A percentile compares a stretch with the other conserved stretches of the same genome.
These are phyloP conservation scores for Eriocheir sinensis DNA, from an alignment of 1,140 invertebrate species.

Conservation along the genomic window DNA sequence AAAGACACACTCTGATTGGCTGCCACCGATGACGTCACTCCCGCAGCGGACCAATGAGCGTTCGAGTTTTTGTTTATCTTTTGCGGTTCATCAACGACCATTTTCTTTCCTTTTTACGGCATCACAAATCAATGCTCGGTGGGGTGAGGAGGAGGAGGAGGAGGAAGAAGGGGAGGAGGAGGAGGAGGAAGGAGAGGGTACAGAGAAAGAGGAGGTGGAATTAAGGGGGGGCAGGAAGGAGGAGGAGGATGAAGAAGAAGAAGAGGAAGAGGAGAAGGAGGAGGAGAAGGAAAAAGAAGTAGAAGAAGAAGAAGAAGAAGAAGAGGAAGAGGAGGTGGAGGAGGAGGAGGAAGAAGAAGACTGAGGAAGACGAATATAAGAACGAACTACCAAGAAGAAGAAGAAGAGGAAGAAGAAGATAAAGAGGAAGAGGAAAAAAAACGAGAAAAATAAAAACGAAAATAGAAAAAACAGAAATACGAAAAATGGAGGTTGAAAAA, in stretches of 20 bases:
- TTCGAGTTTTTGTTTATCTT: too few relatives aligned
- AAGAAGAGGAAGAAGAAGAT: not conserved
- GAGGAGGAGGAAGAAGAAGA: not conserved
- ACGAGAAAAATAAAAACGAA: not conserved
- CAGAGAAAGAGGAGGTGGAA: not conserved
- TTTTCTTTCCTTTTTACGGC: too few relatives aligned
- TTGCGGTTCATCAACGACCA: too few relatives aligned
- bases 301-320: not conserved
- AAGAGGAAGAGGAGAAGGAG: too few relatives aligned
- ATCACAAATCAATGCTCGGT: too few relatives aligned
- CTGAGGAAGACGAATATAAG: not conserved
- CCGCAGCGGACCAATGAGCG: too few relatives aligned
- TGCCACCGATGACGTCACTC: too few relatives aligned
- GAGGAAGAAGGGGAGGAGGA: too few relatives aligned
- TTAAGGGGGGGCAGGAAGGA: not conserved
- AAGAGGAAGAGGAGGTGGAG: not conserved
- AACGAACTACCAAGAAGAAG: not conserved
- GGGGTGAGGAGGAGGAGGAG: too few relatives aligned
- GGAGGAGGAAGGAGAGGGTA: too few relatives aligned
- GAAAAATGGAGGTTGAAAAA: not conserved
- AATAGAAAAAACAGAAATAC: not conserved
- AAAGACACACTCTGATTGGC: too few relatives aligned
- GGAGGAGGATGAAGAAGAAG: not conserved
- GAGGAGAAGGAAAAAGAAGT: too few relatives aligned
- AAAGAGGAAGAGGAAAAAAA: not conserved